Evolutionary conservation across 2,888 invertebrate genomes (phyloP), one percentile per base, ranked within the genome.

Genomic region (Nesidiocoris tenuis): DNA sequence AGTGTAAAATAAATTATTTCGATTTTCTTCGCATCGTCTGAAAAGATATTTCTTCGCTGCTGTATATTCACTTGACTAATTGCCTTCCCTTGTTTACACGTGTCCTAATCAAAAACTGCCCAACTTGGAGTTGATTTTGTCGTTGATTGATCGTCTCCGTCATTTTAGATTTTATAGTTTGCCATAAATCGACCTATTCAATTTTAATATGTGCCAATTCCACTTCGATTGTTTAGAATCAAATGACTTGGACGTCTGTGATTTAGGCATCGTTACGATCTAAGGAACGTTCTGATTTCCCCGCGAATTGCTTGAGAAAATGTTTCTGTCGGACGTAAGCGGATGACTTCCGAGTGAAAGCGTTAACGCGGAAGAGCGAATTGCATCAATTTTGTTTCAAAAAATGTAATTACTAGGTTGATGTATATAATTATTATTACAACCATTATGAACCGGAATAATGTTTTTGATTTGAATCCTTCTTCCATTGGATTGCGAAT

Each of bases 241-340:
- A 61, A 63, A 72, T 54, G 72, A 72, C 72, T 61, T 72, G 39
- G 72, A 72, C 54, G 61, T 61, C 72, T 72, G 72, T 72, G 72
- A 72, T 72, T 72, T 61, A 72, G 72, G 72, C 72, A 59, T 70
- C n/a, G 25, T 16, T 56, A 70, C 24, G 25, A 59, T 16, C 7
- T 17, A 5, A 21, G 7, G 63, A 18, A 39, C 12, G 19, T 19
- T 23, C 24, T 65, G 24, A 25, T 65, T 65, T 65, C 65, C 25
- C 25, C 54, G 19, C 39, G 19, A 39, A 19, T 39, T 39, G n/a
- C 16, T 64, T 63, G 22, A 23, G 24, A 25, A 24, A 24, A 39
- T 65, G 12, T n/a, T n/a, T 1, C 2, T 23, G 17, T 65, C 19
- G 25, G 65, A 18, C 39, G 25, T 25, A 25, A 17, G 3, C 18